Conservation (phyloP, 2,797 vertebrate genomes). For the Spinus pinus region DNA sequence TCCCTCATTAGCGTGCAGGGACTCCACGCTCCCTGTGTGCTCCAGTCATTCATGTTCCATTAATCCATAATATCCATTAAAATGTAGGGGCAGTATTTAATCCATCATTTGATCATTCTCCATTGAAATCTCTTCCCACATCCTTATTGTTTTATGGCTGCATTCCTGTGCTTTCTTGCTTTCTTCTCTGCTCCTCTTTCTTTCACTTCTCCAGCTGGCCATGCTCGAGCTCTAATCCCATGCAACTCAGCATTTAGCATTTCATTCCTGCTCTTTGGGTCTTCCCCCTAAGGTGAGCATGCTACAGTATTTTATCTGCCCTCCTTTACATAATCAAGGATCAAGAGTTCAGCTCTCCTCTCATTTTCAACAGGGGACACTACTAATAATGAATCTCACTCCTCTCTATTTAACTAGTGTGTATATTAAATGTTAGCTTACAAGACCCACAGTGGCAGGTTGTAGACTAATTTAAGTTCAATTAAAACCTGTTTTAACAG, state of each 20-base stretch:
- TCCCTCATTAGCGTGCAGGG: rapidly evolving
- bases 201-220: neutral
- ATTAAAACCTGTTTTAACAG: neutral
- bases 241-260: neutral
- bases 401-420: neutral
- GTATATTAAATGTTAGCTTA: neutral
- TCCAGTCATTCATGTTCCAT: neutral
- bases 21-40: neutral
- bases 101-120: neutral
- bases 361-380: neutral
- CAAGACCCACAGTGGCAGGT: neutral
- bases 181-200: neutral
- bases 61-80: neutral
- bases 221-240: neutral
- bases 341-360: neutral
- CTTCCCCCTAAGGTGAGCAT: neutral
- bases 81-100: neutral
- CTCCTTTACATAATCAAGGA: neutral
- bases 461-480: neutral
- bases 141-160: neutral
- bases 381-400: neutral
- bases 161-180: neutral
- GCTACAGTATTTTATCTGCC: neutral
- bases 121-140: neutral
- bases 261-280: neutral